Base-by-base conservation (phyloP, 2,113 vertebrate species). In the Gasterosteus aculeatus region DNA sequence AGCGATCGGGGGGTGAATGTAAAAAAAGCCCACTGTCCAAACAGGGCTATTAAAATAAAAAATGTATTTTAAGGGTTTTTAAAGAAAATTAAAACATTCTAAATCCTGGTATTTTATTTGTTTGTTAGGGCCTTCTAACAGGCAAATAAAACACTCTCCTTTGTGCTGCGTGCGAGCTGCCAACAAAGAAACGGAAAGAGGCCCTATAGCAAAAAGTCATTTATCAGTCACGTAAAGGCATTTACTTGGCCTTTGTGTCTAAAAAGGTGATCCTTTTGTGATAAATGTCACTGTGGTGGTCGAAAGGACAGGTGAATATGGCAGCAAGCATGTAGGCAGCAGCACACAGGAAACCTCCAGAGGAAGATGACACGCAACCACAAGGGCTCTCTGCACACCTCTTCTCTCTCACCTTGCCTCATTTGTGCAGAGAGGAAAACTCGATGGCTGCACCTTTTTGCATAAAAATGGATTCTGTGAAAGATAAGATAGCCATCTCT, bases 291-390 rank as follows among this genome's bases (percentile, higher is more conserved):
- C 22, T 59, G 76, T 16, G 83, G 86, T 90, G 89, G 87, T 82
- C 85, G 53, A 26, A 39, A 84, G 77, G 84, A 87, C 91, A 92
- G 91, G 90, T 92, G 78, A 83, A 89, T 73, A 87, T 15, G 6
- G 53, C 78, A 71, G 79, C 77, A 85, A 82, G 49, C 73, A 72
- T 75, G 77, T 33, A 75, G 72, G 63, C 80, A 80, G 84, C 57
- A 81, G 84, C 84, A 78, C 16, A 91, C 91, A 92, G 90, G 90
- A 92, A 92, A 89, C 91, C 85, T 82, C 77, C 39, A 68, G 65
- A 85, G 87, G 87, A 91, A 91, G 76, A 82, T 44, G 56, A 61
- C 56, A 70, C 10, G 53, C 61, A 35, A 90, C 90, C 90, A 87
- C 91, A 90, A 39, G 77, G 72, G 26, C 72, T 63, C 61, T 68